A percentile compares a stretch with the other conserved stretches of the same genome.
Evolutionary conservation across 2,888 invertebrate species (phyloP).

Genomic region (Cryptosula pallasiana): DNA sequence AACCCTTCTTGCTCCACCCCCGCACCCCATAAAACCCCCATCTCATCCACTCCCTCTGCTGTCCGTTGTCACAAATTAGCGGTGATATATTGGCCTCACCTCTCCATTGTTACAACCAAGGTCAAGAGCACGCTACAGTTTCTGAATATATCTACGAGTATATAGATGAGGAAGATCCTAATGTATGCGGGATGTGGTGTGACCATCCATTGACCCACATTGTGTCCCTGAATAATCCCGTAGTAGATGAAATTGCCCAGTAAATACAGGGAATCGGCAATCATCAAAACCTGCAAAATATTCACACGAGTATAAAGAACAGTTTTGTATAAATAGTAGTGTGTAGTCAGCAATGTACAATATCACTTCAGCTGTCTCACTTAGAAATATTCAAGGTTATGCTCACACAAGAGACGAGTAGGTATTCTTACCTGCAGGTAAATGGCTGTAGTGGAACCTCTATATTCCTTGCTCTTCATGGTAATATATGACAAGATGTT

Average conservation of each 20-base stretch:
- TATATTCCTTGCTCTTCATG: conserved; percentile 63
- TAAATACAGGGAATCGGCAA: conserved; percentile 8
- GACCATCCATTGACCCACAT: background rate
- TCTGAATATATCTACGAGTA: conserved; percentile 15
- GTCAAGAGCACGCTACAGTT: conserved; percentile 18
- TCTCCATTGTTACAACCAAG: conserved; percentile 6
- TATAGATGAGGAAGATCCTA: background rate
- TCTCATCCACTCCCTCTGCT: too few relatives aligned
- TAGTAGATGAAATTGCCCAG: conserved; percentile 4
- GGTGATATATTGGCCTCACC: background rate
- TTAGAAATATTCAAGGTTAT: too few relatives aligned
- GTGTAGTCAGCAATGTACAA: too few relatives aligned
- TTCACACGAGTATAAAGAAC: too few relatives aligned
- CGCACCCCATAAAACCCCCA: too few relatives aligned
- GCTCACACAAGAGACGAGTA: background rate
- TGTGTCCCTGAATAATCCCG: background rate
- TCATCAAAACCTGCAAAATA: conserved; percentile 21
- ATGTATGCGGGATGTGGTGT: background rate
- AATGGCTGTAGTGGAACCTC: conserved; percentile 93
- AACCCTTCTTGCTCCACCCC: too few relatives aligned
- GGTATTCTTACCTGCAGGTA: conserved; percentile 59
- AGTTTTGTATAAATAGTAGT: too few relatives aligned
- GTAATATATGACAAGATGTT: conserved; percentile 49
- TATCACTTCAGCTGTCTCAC: too few relatives aligned
- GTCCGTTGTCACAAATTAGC: too few relatives aligned